phyloP scores from a whole-genome alignment of 2,113 vertebrate genomes.

The Sceloporus undulatus region DNA sequence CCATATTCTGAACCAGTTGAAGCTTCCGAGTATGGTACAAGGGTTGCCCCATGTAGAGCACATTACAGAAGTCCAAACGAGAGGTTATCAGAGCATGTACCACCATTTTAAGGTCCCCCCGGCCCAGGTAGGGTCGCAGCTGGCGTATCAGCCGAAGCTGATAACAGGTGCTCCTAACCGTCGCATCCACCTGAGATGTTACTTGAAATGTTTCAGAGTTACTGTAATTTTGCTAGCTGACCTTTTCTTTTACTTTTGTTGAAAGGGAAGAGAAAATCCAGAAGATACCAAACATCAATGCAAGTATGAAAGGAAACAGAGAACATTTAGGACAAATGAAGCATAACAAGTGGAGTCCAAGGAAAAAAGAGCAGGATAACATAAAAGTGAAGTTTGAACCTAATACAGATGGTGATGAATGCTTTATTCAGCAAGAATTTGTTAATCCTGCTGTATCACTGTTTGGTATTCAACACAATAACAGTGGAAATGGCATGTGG shows the following conservation, averaged over 20 bases:
- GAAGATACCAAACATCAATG: conserved; percentile 58
- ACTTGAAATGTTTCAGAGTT: conserved; percentile 5
- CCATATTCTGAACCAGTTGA: too few relatives aligned
- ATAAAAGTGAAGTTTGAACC: conserved; percentile 79
- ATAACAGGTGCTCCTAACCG: too few relatives aligned
- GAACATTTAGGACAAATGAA: conserved; percentile 78
- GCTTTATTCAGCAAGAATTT: conserved; percentile 76
- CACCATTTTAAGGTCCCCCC: too few relatives aligned
- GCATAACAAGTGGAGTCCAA: conserved; percentile 82
- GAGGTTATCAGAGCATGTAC: too few relatives aligned
- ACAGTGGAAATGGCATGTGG: conserved; percentile 74
- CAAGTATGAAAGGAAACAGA: conserved; percentile 75
- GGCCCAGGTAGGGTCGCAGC: too few relatives aligned
- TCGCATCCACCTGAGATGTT: neutral
- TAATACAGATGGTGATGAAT: conserved; percentile 64
- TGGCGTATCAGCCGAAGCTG: too few relatives aligned
- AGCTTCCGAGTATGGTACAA: too few relatives aligned
- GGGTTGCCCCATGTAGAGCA: too few relatives aligned
- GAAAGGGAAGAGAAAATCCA: conserved; percentile 74
- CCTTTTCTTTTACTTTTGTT: conserved; percentile 39
- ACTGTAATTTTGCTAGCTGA: neutral
- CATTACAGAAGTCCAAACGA: too few relatives aligned
- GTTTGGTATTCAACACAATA: conserved; percentile 75
- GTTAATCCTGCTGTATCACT: conserved; percentile 79
- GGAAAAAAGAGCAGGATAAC: conserved; percentile 77